Conservation (phyloP, 1,140 invertebrate species). For the Aplysia californica region DNA sequence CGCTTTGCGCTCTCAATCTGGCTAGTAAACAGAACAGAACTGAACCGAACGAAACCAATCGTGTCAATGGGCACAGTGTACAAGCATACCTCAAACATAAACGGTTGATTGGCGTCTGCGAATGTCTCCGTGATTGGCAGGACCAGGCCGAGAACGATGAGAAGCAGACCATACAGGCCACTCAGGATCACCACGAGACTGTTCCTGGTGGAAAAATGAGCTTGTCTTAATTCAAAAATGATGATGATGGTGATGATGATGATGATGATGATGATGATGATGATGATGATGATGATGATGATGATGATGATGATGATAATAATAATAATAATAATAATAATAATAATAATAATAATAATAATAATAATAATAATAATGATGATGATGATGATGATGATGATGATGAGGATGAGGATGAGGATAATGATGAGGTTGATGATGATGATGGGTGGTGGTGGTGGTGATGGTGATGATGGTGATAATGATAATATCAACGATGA, state of each 20-base stretch:
- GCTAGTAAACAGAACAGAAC: too few relatives aligned
- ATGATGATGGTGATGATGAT: too few relatives aligned
- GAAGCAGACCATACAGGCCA: slow-evolving; percentile 91
- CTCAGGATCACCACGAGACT: slow-evolving; percentile 87
- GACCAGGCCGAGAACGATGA: slow-evolving; percentile 93
- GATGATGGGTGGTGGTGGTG: not conserved
- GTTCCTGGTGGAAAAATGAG: slow-evolving; percentile 75
- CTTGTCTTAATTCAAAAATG: too few relatives aligned
- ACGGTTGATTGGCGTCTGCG: slow-evolving; percentile 70
- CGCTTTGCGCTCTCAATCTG: too few relatives aligned
- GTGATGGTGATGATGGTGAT: not conserved
- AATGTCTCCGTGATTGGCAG: slow-evolving; percentile 83
- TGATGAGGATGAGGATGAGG: not conserved
- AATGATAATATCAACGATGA: not conserved
- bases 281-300: too few relatives aligned
- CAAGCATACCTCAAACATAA: slow-evolving; percentile 74
- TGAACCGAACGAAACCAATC: too few relatives aligned
- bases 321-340: too few relatives aligned
- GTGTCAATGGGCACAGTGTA: too few relatives aligned
- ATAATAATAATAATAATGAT: not conserved
- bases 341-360: not conserved
- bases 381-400: not conserved
- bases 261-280: too few relatives aligned
- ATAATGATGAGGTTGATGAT: not conserved
- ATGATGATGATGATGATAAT: too few relatives aligned